phyloP scores from a whole-genome alignment of 2,888 invertebrate species.

The Heliconius cydno region DNA sequence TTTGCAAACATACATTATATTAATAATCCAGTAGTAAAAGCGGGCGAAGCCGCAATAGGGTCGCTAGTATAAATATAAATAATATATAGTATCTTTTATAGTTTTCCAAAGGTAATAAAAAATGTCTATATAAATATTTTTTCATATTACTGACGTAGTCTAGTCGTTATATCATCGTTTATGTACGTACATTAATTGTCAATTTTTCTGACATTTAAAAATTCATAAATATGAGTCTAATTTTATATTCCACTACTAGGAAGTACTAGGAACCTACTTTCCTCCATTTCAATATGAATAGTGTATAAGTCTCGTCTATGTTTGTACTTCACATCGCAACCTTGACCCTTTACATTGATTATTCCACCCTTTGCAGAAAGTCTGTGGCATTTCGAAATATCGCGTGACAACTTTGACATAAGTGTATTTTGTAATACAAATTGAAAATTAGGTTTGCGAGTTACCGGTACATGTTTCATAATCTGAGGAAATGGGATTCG shows the following conservation, averaged over 20 bases:
- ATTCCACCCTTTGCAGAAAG: constrained; percentile 66
- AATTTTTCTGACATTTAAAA: too few species aligned
- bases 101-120: too few species aligned
- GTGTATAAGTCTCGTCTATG: constrained; percentile 28
- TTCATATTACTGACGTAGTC: too few species aligned
- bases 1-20: too few species aligned
- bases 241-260: not conserved
- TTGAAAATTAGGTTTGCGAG: constrained; percentile 29
- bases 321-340: constrained; percentile 48
- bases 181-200: too few species aligned
- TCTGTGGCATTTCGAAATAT: constrained; percentile 53
- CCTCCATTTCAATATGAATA: not conserved
- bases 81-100: too few species aligned
- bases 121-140: too few species aligned
- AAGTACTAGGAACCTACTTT: not conserved
- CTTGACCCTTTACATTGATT: constrained; percentile 66
- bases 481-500: not conserved
- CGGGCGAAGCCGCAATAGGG: too few species aligned
- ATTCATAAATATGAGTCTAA: too few species aligned
- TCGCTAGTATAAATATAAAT: too few species aligned
- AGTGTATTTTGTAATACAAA: constrained; percentile 31
- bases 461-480: constrained; percentile 17
- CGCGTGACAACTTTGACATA: constrained; percentile 45
- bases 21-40: too few species aligned
- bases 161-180: too few species aligned